Evolutionary conservation across 1,140 invertebrate species (phyloP).

Genomic region (Neodiprion pinetum): DNA sequence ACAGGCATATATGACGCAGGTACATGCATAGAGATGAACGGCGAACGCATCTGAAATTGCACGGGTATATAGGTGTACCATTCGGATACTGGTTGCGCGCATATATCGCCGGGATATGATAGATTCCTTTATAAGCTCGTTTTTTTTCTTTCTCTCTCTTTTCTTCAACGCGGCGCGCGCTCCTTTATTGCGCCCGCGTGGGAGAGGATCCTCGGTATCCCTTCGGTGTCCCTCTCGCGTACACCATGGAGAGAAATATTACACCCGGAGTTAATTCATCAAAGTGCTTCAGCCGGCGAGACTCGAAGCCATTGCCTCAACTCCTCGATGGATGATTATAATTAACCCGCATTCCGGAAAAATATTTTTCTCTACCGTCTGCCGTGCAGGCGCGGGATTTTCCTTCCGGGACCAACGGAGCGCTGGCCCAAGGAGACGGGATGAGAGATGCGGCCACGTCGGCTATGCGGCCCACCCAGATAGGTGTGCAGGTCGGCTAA

Average conservation of each 20-base stretch:
- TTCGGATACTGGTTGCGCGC: no score
- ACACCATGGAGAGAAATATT: not conserved
- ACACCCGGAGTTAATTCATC: not conserved
- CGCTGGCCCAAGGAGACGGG: no score
- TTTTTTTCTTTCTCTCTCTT: not conserved
- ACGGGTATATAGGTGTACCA: no score
- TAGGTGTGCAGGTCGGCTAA: not conserved
- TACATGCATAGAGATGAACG: not conserved
- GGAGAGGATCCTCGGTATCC: not conserved
- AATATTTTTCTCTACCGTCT: not conserved
- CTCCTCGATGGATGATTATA: not conserved
- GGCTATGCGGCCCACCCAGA: not conserved
- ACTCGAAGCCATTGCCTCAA: not conserved
- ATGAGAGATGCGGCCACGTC: no score
- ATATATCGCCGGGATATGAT: not conserved
- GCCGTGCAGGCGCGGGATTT: not conserved
- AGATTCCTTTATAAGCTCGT: not conserved
- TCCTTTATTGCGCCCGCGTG: slow-evolving; percentile 6
- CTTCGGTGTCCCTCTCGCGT: not conserved
- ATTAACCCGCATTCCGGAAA: not conserved
- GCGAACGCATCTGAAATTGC: no score
- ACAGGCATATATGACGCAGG: not conserved
- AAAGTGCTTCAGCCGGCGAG: not conserved
- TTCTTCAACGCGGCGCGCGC: not conserved
- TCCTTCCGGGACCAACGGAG: not conserved